These are phyloP conservation scores for Sebastes diaconus DNA, from an alignment of 2,797 vertebrate species.

Conservation along the genomic window DNA sequence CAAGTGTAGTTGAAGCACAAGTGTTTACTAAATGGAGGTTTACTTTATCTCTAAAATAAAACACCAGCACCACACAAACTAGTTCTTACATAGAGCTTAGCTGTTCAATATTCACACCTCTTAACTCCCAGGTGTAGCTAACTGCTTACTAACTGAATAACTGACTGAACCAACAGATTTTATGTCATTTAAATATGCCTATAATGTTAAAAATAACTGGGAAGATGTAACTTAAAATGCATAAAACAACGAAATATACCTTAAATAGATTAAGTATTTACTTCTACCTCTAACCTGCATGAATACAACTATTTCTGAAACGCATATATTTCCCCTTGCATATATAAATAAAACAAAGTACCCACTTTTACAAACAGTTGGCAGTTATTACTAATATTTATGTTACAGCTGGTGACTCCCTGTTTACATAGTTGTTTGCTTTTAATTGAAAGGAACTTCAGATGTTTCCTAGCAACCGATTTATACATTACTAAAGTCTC, in stretches of 20 bases:
- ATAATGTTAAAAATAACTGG: neutral
- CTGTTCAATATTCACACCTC: conserved; percentile 19
- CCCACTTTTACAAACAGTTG: neutral
- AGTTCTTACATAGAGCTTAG: neutral
- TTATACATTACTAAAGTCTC: neutral
- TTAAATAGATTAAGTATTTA: neutral
- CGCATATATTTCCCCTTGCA: neutral
- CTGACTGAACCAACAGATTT: neutral
- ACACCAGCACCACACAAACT: neutral
- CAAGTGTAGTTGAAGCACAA: neutral
- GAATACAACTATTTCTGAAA: neutral
- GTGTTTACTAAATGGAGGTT: neutral
- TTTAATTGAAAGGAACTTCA: neutral
- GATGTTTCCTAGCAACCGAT: neutral
- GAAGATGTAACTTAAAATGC: neutral
- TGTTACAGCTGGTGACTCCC: neutral
- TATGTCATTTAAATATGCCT: neutral
- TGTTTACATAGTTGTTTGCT: neutral
- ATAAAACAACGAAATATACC: neutral
- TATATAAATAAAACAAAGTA: neutral
- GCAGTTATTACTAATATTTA: neutral
- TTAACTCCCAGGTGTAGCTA: neutral
- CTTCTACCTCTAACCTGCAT: neutral
- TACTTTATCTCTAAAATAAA: neutral
- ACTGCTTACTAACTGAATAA: neutral